Evolutionary conservation across 2,888 invertebrate genomes (phyloP).

Genomic region (Cheilosia urbana): DNA sequence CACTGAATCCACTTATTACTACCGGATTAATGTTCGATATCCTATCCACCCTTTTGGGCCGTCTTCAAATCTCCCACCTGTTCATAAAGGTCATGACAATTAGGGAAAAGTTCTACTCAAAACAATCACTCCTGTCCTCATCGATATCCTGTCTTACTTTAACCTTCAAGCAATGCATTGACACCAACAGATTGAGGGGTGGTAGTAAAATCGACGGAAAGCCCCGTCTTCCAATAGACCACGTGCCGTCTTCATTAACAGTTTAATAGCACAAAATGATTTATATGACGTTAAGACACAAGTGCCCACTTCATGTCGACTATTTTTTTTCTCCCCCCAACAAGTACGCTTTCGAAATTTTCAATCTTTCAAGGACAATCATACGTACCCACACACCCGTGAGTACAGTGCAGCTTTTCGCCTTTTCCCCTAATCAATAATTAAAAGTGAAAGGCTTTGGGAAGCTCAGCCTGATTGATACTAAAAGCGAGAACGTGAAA

Average conservation of each 20-base stretch:
- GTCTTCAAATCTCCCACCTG: neutral
- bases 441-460: slow-evolving; percentile 30
- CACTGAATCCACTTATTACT: no score
- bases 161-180: slow-evolving; percentile 5
- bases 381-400: neutral
- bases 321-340: neutral
- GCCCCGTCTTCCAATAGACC: neutral
- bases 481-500: neutral
- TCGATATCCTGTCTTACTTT: neutral
- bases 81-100: neutral
- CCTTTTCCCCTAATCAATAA: slow-evolving; percentile 27
- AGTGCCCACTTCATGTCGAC: slow-evolving; percentile 23
- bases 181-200: neutral
- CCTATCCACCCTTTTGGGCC: neutral
- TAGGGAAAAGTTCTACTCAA: neutral
- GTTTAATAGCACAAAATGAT: slow-evolving; percentile 56
- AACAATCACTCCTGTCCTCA: neutral
- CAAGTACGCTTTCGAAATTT: slow-evolving; percentile 9
- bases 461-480: neutral
- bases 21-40: neutral
- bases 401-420: neutral
- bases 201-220: neutral
- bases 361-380: slow-evolving; percentile 23
- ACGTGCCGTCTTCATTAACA: slow-evolving; percentile 36
- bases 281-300: slow-evolving; percentile 11